Conservation (phyloP, 2,113 vertebrate genomes). For the Balaeniceps rex region DNA sequence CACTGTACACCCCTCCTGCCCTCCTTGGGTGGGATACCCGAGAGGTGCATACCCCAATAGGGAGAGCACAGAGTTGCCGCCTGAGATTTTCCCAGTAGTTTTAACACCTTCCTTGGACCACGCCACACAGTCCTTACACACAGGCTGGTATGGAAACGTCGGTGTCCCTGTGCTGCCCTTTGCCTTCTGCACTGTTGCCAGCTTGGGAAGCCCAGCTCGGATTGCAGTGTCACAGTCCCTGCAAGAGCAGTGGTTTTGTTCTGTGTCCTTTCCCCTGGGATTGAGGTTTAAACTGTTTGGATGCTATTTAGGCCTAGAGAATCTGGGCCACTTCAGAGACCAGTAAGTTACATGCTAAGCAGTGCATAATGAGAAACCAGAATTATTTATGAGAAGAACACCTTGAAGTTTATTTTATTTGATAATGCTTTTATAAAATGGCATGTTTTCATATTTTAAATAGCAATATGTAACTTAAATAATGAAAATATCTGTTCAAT, state of each 20-base stretch:
- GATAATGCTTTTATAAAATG: not conserved
- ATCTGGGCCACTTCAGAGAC: not conserved
- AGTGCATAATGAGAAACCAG: not conserved
- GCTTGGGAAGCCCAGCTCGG: not conserved
- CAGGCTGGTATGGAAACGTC: not conserved
- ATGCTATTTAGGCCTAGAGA: not conserved
- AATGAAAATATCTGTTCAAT: not conserved
- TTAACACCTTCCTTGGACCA: not conserved
- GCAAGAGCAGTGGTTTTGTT: not conserved
- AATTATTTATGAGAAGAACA: not conserved
- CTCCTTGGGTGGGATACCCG: too few relatives aligned
- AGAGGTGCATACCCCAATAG: rapidly evolving
- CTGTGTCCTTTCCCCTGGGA: not conserved
- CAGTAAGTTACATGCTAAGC: not conserved
- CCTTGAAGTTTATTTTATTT: not conserved
- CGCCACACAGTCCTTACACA: not conserved
- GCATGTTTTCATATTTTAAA: not conserved
- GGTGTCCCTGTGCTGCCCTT: not conserved
- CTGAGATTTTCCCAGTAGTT: not conserved
- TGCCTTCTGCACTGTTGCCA: rapidly evolving
- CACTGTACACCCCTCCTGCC: not conserved
- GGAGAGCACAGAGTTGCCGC: not conserved
- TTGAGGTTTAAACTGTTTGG: not conserved
- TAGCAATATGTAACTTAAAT: not conserved
- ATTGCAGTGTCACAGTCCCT: not conserved